A percentile compares a stretch with the other conserved stretches of the same genome.
Conservation (phyloP, 2,888 invertebrate species). For the Salpingus planirostris region DNA sequence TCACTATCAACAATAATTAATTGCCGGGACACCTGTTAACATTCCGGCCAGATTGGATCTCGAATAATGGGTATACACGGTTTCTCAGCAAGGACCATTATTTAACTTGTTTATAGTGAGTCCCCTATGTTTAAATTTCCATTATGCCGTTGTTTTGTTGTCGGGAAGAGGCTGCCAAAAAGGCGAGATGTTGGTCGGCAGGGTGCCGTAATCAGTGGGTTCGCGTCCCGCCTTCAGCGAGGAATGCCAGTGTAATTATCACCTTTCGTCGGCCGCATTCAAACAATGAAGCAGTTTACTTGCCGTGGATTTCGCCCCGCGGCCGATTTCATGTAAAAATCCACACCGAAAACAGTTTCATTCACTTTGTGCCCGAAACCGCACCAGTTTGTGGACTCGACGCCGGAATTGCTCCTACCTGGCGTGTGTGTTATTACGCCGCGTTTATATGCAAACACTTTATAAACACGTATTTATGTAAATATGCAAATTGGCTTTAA, state of each 20-base stretch:
- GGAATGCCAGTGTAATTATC: constrained; percentile 22
- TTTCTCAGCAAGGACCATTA: no score
- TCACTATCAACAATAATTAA: no score
- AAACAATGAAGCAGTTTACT: constrained; percentile 20
- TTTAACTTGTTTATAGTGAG: constrained; percentile 10
- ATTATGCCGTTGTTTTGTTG: constrained; percentile 14
- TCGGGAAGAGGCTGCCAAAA: constrained; percentile 16
- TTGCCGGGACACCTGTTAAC: no score
- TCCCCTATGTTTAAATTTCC: constrained; percentile 18
- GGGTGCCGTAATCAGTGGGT: constrained; percentile 20
- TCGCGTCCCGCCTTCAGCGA: constrained; percentile 19
- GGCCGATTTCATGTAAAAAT: constrained; percentile 12
- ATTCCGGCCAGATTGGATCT: no score
- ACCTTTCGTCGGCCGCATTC: constrained; percentile 21
- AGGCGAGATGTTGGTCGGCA: constrained; percentile 19
- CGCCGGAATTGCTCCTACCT: background rate
- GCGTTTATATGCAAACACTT: constrained; percentile 6
- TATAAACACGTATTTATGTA: constrained; percentile 13
- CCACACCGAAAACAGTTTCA: constrained; percentile 11
- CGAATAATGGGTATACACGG: no score
- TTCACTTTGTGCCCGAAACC: constrained; percentile 6
- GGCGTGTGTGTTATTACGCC: background rate
- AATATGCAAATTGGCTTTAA: constrained; percentile 4
- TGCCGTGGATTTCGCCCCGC: constrained; percentile 14
- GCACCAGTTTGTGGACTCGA: no score